Evolutionary conservation across 2,113 vertebrate genomes (phyloP).

Genomic region (Pelmatolapia mariae): DNA sequence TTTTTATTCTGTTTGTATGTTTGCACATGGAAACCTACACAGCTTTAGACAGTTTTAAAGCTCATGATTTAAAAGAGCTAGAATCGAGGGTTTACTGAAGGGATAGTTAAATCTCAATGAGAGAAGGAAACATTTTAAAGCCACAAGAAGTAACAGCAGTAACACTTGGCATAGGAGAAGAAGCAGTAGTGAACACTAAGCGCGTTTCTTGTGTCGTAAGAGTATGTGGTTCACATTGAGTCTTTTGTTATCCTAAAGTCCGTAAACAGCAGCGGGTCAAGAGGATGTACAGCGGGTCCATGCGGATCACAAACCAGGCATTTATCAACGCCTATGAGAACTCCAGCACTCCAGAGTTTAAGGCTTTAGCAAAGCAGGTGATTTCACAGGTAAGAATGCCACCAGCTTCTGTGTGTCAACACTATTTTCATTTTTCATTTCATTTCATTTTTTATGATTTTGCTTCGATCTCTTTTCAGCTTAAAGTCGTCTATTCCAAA

Average conservation of each 20-base stretch:
- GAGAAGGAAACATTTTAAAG: neutral
- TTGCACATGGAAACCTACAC: neutral
- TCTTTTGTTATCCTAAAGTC: constrained; percentile 41
- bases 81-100: neutral
- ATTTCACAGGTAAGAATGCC: constrained; percentile 49
- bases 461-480: constrained; percentile 41
- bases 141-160: neutral
- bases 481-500: constrained; percentile 57
- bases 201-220: accelerated
- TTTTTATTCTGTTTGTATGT: neutral
- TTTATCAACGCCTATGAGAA: constrained; percentile 64
- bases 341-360: constrained; percentile 56
- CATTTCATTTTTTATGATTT: neutral
- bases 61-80: accelerated
- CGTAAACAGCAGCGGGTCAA: constrained; percentile 48
- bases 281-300: constrained; percentile 69
- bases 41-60: neutral
- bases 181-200: neutral
- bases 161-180: neutral
- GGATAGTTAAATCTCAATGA: neutral
- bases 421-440: neutral
- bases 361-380: constrained; percentile 57
- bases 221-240: neutral
- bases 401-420: accelerated
- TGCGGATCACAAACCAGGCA: constrained; percentile 68